Percentiles rank a stretch among this genome's conserved stretches.
phyloP scores from a whole-genome alignment of 2,113 vertebrate genomes.

The Strigops habroptila region DNA sequence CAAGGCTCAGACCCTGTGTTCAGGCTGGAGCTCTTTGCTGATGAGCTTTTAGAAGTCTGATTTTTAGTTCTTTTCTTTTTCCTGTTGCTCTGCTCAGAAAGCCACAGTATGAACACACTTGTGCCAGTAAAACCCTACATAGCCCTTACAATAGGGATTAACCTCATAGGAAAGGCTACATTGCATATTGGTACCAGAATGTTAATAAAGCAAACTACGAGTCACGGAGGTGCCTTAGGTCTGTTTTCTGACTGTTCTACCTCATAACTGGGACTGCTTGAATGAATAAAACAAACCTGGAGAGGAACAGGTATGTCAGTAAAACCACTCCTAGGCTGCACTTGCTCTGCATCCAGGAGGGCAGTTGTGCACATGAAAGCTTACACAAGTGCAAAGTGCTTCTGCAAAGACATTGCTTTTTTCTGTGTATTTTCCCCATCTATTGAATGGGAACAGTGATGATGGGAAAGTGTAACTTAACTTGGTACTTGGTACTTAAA shows the following conservation, averaged over 20 bases:
- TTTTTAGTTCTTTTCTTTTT: not conserved
- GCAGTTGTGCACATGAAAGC: not conserved
- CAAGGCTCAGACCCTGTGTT: not conserved
- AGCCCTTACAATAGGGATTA: not conserved
- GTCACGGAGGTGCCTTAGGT: not conserved
- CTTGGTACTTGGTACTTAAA: not conserved
- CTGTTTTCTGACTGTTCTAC: not conserved
- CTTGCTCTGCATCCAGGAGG: not conserved
- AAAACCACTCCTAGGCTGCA: not conserved
- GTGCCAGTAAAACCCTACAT: not conserved
- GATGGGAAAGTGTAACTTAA: not conserved
- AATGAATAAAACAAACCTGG: not conserved
- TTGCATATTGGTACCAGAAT: not conserved
- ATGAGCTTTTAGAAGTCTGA: not conserved
- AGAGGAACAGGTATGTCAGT: not conserved
- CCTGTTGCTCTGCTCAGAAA: not conserved
- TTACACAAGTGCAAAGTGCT: not conserved
- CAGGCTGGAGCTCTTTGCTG: not conserved
- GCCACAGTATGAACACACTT: not conserved
- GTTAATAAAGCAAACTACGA: not conserved
- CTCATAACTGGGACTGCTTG: not conserved
- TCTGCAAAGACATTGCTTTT: not conserved
- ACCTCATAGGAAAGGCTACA: not conserved
- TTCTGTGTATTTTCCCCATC: not conserved
- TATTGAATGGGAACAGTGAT: not conserved